phyloP scores from a whole-genome alignment of 2,797 vertebrate species.

The Sebastes itinus region DNA sequence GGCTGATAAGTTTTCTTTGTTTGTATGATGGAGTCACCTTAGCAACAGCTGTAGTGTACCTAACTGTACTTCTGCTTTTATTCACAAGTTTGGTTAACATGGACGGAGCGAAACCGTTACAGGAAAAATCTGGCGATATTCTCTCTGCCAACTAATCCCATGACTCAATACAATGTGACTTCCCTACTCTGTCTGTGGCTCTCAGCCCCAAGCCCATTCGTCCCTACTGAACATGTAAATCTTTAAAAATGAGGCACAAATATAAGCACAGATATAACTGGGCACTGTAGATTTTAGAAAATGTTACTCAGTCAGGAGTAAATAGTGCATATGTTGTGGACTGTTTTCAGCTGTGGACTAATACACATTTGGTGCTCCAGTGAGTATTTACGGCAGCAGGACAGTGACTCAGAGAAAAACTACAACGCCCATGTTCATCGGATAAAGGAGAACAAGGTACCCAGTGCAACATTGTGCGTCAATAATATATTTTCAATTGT shows the following conservation, averaged over 20 bases:
- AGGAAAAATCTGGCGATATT: not conserved
- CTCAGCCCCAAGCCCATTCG: not conserved
- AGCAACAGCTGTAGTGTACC: not conserved
- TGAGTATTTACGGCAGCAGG: not conserved
- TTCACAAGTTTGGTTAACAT: not conserved
- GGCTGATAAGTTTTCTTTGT: not conserved
- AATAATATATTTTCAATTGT: not conserved
- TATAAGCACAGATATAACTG: not conserved
- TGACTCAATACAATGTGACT: not conserved
- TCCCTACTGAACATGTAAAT: not conserved
- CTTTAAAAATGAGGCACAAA: not conserved
- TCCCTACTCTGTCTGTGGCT: not conserved
- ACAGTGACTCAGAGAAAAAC: not conserved
- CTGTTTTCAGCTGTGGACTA: not conserved
- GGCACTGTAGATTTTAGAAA: not conserved
- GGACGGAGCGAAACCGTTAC: not conserved
- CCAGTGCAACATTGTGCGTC: not conserved
- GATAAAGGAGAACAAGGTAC: not conserved
- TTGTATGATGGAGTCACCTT: not conserved
- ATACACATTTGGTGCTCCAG: not conserved
- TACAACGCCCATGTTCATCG: not conserved
- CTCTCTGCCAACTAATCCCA: not conserved
- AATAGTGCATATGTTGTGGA: not conserved
- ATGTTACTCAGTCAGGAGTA: not conserved
- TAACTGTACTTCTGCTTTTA: constrained; percentile 1